Conservation (phyloP, 2,113 vertebrate genomes). For the Hemiscyllium ocellatum region DNA sequence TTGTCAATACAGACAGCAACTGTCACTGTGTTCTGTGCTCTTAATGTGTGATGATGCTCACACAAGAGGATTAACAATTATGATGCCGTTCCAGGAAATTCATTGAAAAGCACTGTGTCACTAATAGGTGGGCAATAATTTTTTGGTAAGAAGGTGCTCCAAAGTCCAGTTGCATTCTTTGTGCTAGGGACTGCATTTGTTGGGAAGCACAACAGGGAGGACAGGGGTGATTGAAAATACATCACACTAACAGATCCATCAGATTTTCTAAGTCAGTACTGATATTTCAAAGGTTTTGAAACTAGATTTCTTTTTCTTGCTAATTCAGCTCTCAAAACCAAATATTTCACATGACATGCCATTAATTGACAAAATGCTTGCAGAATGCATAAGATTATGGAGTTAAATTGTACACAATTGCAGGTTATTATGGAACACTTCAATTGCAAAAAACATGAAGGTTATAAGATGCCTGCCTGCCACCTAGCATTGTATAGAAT, state of each 20-base stretch:
- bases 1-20: slow-evolving; percentile 32
- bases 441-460: not conserved
- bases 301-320: not conserved
- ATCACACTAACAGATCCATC: not conserved
- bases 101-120: not conserved
- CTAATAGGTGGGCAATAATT: slow-evolving; percentile 7
- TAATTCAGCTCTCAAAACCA: not conserved
- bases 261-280: not conserved
- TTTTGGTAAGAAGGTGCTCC: not conserved
- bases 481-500: not conserved
- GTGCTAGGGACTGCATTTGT: not conserved
- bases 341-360: not conserved
- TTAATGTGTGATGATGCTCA: slow-evolving; percentile 27
- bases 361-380: not conserved
- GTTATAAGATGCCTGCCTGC: not conserved
- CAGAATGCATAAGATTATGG: not conserved
- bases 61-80: slow-evolving; percentile 25
- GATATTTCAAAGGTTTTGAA: slow-evolving; percentile 5
- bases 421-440: slow-evolving; percentile 1
- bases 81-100: not conserved
- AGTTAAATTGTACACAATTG: not conserved
- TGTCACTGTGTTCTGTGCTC: slow-evolving; percentile 11
- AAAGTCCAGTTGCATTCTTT: not conserved
- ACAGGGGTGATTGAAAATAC: not conserved
- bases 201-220: too few relatives aligned